Conservation (phyloP, 2,113 vertebrate species). For the Delphinapterus leucas region DNA sequence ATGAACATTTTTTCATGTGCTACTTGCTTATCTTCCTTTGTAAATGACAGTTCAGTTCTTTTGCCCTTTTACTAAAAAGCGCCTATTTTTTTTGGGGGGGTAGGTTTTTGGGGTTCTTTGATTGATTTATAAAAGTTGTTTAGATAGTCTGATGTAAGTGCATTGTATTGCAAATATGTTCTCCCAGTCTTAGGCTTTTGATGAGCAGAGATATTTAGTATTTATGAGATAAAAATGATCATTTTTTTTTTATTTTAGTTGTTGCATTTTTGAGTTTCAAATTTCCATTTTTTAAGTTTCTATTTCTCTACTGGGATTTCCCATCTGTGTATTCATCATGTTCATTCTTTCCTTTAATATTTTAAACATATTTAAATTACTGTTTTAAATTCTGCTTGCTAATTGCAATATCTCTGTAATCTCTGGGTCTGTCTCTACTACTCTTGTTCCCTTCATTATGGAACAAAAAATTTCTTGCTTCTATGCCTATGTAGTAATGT, state of each 20-base stretch:
- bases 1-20: neutral
- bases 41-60: neutral
- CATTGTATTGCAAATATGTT: neutral
- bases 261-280: neutral
- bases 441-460: neutral
- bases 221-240: neutral
- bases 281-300: neutral
- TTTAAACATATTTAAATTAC: neutral
- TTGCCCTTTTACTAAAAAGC: neutral
- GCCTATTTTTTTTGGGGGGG: neutral
- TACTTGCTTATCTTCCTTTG: neutral
- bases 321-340: neutral
- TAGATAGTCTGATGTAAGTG: neutral
- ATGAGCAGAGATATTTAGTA: neutral
- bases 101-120: neutral
- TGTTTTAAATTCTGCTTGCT: neutral
- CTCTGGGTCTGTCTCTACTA: neutral
- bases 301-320: neutral
- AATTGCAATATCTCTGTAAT: neutral
- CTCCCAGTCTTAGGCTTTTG: neutral
- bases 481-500: neutral
- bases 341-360: neutral
- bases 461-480: neutral
- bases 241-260: slow-evolving; percentile 1
- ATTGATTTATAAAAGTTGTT: neutral